Evolutionary conservation across 2,888 invertebrate species (phyloP), one percentile per base, ranked within the genome.

Genomic region (Hetaerina titia): DNA sequence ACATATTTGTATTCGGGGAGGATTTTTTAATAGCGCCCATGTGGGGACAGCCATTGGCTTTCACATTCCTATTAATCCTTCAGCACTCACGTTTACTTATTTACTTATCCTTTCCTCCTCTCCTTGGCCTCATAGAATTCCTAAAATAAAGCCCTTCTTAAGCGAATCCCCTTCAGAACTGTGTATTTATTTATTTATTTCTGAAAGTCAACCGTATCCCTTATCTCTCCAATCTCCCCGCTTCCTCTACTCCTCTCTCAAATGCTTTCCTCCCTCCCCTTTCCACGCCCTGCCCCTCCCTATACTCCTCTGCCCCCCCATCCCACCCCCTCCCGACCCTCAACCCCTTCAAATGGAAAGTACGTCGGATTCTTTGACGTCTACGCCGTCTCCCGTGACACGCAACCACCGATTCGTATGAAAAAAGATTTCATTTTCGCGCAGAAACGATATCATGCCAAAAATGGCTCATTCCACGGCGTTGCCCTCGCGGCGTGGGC

Each of bases 141-240:
- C 81, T 11, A 15, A 25, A 81, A 15, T 11, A 31, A 31, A 81
- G 13, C 13, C 19, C 25, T 81, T 81, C 31, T 31, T 31, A 31
- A 81, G 81, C 31, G 22, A 81, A 81, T 81, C 81, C 22, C 81
- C 25, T 81, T 81, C 81, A 81, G 81, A 31, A 31, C 25, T 31
- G 81, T 13, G 81, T 81, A 31, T 81, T 81, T 81, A 81, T n/a
- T n/a, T 81, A 81, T 31, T 81, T 81, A 31, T 81, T 31, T 81
- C 31, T 22, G 13, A 7, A 9, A 69, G 69, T 31, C 81, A 11
- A 22, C 81, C 81, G 81, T 11, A 81, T 81, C 31, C 25, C 81
- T 31, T 81, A 81, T 81, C 81, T 60, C 4, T 81, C 81, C 81
- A 56, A 56, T 58, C 45, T 58, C 63, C n/a, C 63, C 31, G 4